Evolutionary conservation across 2,888 invertebrate genomes (phyloP).

Genomic region (Catocala sponsa): DNA sequence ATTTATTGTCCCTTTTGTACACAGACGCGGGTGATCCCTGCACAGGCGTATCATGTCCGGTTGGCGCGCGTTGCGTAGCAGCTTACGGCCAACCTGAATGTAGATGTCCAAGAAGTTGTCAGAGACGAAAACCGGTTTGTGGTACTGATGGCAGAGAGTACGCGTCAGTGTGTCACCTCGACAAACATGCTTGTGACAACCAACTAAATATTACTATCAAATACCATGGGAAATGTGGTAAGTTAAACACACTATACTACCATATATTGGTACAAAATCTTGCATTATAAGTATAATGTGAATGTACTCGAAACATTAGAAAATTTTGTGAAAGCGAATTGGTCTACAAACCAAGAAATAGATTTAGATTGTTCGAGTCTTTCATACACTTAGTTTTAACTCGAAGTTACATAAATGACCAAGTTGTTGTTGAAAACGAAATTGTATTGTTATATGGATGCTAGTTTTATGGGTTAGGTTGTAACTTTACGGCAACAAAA

Average conservation of each 20-base stretch:
- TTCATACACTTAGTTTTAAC: too few species aligned
- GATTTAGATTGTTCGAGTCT: too few species aligned
- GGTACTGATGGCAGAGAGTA: constrained; percentile 96
- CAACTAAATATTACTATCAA: constrained; percentile 93
- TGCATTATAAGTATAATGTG: not conserved
- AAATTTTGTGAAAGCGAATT: too few species aligned
- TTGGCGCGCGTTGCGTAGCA: constrained; percentile 90
- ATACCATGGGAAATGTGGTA: constrained; percentile 96
- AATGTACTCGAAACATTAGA: too few species aligned
- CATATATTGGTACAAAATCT: not conserved
- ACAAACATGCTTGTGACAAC: constrained; percentile 92
- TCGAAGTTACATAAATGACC: too few species aligned
- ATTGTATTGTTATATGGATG: too few species aligned
- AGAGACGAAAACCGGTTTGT: constrained; percentile 94
- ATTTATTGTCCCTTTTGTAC: not conserved
- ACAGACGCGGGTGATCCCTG: constrained; percentile 92
- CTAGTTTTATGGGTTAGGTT: constrained; percentile 1
- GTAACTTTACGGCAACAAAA: not conserved
- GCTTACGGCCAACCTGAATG: constrained; percentile 90
- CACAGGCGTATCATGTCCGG: constrained; percentile 90
- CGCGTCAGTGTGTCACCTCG: constrained; percentile 95
- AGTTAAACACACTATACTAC: constrained; percentile 64
- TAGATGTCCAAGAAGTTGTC: constrained; percentile 88
- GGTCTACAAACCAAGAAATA: too few species aligned
- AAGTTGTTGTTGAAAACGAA: too few species aligned